Evolutionary conservation across 2,888 invertebrate genomes (phyloP), one percentile per base, ranked within the genome.

Genomic region (Brachylomia viminalis): DNA sequence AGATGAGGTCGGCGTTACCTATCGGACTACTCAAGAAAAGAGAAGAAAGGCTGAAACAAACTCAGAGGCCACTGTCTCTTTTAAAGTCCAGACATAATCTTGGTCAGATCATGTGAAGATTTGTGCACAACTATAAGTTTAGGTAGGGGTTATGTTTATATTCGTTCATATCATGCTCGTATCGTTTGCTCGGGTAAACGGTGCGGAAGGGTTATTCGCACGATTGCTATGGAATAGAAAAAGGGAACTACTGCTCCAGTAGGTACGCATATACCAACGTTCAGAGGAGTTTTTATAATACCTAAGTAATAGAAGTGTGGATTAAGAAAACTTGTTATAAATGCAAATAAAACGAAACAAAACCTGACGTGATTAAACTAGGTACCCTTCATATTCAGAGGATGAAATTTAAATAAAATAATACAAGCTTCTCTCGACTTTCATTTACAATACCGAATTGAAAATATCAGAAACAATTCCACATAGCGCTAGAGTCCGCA

Each of bases 401-500:
- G 11, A 52, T 15, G 27, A 65, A 30, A 33, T 58, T 47, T 0
- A 11, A 61, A 38, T 20, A 27, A 65, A 33, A 42, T 67, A 65
- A 54, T 47, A 23, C 15, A 1, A 59, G 15, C 38, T 47, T 38
- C 27, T 15, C 17, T 61, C 10, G 33, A 62, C 13, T 77, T 69
- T 61, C 4, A 59, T 68, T 49, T 58, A 45, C 20, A 65, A 45
- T 49, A 62, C 30, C 20, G 8, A 71, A 71, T 83, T 78, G 10
- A 59, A 71, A 79, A 64, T 64, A 62, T 71, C 27, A 27, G 33
- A 67, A 84, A 59, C 38, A 68, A 56, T 84, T 68, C 33, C n/a
- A 27, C 2, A 38, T 38, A 4, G 38, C 27, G 27, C 54, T 56
- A 8, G 20, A 33, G 45, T 71, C 30, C 64, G 56, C 68, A 65